Conservation (phyloP, 2,797 vertebrate species). For the Sciurus vulgaris region DNA sequence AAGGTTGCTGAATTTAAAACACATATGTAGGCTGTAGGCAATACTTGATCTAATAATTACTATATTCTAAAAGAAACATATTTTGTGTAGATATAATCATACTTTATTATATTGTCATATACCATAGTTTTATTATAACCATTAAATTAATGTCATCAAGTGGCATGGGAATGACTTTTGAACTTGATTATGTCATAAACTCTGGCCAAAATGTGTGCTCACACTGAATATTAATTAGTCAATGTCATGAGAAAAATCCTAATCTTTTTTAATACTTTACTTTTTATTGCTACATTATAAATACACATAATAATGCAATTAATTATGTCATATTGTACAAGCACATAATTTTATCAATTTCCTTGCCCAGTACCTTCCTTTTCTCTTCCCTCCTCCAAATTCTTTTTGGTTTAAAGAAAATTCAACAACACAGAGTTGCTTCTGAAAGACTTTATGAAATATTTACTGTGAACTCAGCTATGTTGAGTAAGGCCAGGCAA, state of each 20-base stretch:
- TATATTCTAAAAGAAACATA: conserved; percentile 55
- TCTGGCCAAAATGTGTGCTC: background rate
- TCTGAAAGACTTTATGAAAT: conserved; percentile 81
- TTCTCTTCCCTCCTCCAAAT: too few relatives aligned
- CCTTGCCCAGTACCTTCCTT: too few relatives aligned
- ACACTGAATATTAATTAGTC: conserved; percentile 75
- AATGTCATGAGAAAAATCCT: conserved; percentile 71
- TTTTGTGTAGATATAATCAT: conserved; percentile 63
- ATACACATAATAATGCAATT: too few relatives aligned
- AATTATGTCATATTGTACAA: too few relatives aligned
- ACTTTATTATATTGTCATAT: conserved; percentile 4
- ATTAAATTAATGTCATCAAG: conserved; percentile 7
- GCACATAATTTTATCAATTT: too few relatives aligned
- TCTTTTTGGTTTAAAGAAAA: conserved; percentile 76
- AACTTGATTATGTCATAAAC: background rate
- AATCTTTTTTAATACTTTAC: background rate
- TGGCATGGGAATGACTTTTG: conserved; percentile 43
- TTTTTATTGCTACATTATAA: too few relatives aligned
- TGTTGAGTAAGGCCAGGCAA: conserved; percentile 78
- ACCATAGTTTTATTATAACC: conserved; percentile 65
- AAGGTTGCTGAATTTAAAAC: background rate
- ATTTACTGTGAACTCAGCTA: conserved; percentile 84
- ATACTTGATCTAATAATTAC: conserved; percentile 58
- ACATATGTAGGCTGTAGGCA: background rate
- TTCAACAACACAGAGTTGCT: conserved; percentile 78